A percentile compares a stretch with the other conserved stretches of the same genome.
These are phyloP conservation scores for Erethizon dorsatum DNA, from an alignment of 2,797 vertebrate species.

Conservation along the genomic window DNA sequence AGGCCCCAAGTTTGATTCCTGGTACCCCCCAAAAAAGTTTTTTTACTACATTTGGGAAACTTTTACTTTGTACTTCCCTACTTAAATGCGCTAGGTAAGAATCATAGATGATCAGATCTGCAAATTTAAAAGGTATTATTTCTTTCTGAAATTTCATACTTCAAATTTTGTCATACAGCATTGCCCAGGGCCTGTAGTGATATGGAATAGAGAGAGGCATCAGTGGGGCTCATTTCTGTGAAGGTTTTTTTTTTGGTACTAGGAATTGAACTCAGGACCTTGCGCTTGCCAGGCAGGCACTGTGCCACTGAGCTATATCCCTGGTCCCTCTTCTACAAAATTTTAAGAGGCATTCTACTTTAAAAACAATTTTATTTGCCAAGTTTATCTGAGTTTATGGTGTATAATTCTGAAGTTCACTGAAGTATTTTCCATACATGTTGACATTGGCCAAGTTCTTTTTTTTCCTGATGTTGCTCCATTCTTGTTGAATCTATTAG, in stretches of 20 bases:
- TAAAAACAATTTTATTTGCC: neutral
- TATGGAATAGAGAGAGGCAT: neutral
- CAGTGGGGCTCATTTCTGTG: too few species aligned
- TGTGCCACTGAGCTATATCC: too few species aligned
- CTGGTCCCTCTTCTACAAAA: too few species aligned
- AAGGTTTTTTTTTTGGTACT: neutral
- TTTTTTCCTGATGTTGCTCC: neutral
- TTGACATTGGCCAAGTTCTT: accelerated
- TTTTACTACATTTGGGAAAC: neutral
- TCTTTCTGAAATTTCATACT: neutral
- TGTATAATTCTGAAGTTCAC: neutral
- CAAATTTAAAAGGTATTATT: neutral
- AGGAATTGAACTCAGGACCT: too few species aligned
- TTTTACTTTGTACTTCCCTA: neutral
- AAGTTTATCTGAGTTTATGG: neutral
- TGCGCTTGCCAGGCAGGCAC: too few species aligned
- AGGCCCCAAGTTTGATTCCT: too few species aligned
- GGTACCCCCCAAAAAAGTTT: too few species aligned
- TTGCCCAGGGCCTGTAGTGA: too few species aligned
- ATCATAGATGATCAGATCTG: neutral
- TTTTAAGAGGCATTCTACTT: neutral
- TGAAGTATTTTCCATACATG: neutral
- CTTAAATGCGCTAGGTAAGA: neutral
- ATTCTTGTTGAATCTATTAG: neutral
- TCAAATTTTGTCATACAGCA: neutral